A percentile compares a stretch with the other conserved stretches of the same genome.
phyloP scores from a whole-genome alignment of 2,888 invertebrate genomes.

The Agonopterix subpropinquella region DNA sequence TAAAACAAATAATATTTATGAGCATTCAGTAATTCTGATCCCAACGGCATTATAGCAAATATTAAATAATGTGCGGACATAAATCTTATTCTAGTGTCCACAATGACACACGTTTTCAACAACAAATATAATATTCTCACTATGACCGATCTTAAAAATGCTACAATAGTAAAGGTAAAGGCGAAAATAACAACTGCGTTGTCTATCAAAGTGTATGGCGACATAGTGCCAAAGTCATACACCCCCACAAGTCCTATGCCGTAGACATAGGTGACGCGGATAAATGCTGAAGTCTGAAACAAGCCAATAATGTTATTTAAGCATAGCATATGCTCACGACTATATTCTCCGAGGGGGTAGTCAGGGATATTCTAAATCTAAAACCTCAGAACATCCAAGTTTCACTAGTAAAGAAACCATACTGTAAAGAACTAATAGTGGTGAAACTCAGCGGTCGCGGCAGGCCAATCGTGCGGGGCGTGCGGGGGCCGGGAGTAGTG shows the following conservation, averaged over 20 bases:
- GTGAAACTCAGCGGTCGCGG: too few relatives aligned
- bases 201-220: conserved; percentile 47
- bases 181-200: conserved; percentile 46
- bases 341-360: too few relatives aligned
- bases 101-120: conserved; percentile 30
- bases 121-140: conserved; percentile 31
- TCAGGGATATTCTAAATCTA: too few relatives aligned
- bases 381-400: too few relatives aligned
- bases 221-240: conserved; percentile 46
- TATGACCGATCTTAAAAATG: conserved; percentile 42
- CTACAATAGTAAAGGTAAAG: conserved; percentile 29
- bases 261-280: conserved; percentile 31
- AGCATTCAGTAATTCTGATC: conserved; percentile 40
- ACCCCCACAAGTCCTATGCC: conserved; percentile 50
- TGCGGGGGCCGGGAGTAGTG: too few relatives aligned
- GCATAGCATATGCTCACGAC: too few relatives aligned
- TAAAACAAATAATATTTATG: conserved; percentile 40
- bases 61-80: conserved; percentile 35
- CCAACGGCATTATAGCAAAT: conserved; percentile 41
- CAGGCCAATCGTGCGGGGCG: too few relatives aligned
- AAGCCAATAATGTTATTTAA: conserved; percentile 8
- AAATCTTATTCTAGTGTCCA: conserved; percentile 13
- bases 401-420: too few relatives aligned
- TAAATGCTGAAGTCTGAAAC: conserved; percentile 37
- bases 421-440: too few relatives aligned